Evolutionary conservation across 2,888 invertebrate species (phyloP).

Genomic region (Pantelozetes paolii): DNA sequence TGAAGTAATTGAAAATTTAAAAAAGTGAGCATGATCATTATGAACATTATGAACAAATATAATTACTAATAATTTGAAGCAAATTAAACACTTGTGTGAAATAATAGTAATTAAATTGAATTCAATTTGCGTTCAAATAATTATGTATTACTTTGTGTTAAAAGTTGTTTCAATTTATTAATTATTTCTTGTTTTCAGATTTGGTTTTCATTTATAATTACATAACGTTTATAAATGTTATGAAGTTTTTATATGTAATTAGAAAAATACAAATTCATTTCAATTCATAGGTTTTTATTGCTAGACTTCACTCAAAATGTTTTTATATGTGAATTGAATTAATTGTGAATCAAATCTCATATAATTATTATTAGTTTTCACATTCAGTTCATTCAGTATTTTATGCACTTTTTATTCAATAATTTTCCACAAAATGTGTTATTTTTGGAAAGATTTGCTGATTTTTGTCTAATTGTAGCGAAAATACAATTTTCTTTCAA

Average conservation of each 20-base stretch:
- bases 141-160: background rate
- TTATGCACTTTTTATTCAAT: no score
- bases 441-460: no score
- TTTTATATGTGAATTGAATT: conserved; percentile 29
- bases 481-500: no score
- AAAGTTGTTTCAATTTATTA: conserved; percentile 11
- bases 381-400: no score
- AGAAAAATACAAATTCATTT: background rate
- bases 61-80: no score
- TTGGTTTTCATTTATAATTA: conserved; percentile 9
- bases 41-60: no score
- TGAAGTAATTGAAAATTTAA: no score
- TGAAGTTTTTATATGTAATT: background rate
- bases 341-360: conserved; percentile 10
- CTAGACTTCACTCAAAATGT: background rate
- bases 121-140: background rate
- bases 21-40: no score
- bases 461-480: no score
- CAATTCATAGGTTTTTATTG: background rate
- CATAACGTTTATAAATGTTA: conserved; percentile 5
- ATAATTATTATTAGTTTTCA: background rate
- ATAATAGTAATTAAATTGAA: background rate
- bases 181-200: conserved; percentile 4
- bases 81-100: no score
- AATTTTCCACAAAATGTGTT: no score